Conservation (phyloP, 2,113 vertebrate species). For the Buteo buteo region DNA sequence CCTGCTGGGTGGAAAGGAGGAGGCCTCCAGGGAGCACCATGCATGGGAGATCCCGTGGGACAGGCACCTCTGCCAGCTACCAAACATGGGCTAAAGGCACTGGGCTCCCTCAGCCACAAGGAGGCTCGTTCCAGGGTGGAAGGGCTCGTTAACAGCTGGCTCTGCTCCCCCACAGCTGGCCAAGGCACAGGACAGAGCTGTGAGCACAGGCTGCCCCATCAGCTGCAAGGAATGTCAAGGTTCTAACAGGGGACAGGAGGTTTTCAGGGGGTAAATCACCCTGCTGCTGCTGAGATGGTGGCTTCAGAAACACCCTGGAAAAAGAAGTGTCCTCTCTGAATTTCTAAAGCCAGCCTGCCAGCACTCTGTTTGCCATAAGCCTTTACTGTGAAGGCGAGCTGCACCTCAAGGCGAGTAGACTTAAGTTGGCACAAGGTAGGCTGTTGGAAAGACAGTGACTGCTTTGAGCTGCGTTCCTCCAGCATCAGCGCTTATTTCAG, state of each 20-base stretch:
- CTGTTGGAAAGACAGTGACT: fast-evolving
- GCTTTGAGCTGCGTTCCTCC: not conserved
- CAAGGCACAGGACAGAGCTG: not conserved
- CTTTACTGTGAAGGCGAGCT: fast-evolving
- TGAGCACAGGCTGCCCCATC: not conserved
- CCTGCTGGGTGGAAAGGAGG: not conserved
- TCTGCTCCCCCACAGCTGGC: not conserved
- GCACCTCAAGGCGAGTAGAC: fast-evolving
- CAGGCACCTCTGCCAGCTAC: not conserved
- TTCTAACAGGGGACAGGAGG: fast-evolving
- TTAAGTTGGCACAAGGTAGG: fast-evolving
- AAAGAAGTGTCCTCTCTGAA: fast-evolving
- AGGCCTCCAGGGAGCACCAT: not conserved
- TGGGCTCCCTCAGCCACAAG: not conserved
- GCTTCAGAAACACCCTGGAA: not conserved
- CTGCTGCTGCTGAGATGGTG: fast-evolving
- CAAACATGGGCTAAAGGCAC: fast-evolving
- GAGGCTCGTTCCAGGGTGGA: too few relatives aligned
- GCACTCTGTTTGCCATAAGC: fast-evolving
- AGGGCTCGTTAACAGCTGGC: not conserved
- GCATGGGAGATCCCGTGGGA: fast-evolving
- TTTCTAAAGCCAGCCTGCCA: not conserved
- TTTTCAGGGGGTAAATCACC: not conserved
- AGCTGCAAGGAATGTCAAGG: not conserved
- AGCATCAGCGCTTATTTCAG: not conserved